Conservation (phyloP, 92 coral and sea anemone genomes). For the Phymanthus crucifer region DNA sequence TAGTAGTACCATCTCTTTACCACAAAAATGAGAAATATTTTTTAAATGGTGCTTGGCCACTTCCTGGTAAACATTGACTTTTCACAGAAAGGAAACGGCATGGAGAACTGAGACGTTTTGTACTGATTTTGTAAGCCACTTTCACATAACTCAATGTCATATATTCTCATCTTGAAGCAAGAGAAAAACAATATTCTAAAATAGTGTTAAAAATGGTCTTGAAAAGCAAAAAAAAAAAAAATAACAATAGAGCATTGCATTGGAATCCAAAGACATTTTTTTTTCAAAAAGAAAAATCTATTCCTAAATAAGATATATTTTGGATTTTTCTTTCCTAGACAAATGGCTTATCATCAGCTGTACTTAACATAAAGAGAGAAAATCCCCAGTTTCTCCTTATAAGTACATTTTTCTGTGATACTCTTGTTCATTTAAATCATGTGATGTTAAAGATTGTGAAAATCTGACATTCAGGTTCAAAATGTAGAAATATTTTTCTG, state of each 20-base stretch:
- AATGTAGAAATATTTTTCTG: conserved; percentile 19
- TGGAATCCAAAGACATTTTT: not conserved
- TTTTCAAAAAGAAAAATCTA: not conserved
- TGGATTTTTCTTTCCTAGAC: not conserved
- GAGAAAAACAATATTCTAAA: too few species aligned
- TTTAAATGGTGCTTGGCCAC: not conserved
- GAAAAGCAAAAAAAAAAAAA: not conserved
- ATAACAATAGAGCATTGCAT: not conserved
- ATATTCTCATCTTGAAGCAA: too few species aligned
- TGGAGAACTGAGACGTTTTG: too few species aligned
- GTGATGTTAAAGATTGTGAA: conserved; percentile 13
- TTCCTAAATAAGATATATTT: too few species aligned
- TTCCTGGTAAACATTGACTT: not conserved
- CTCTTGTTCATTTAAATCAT: not conserved
- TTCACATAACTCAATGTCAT: too few species aligned
- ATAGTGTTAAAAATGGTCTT: too few species aligned
- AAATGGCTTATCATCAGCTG: not conserved
- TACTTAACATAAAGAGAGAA: not conserved
- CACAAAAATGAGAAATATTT: conserved; percentile 17
- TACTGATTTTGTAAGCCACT: too few species aligned
- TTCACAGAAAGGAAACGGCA: too few species aligned
- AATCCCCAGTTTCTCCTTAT: conserved; percentile 24
- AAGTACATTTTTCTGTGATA: conserved; percentile 19
- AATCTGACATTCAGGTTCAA: conserved; percentile 16
- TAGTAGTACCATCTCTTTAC: not conserved